These are phyloP conservation scores for Podargus strigoides DNA, from an alignment of 2,797 vertebrate genomes.

Conservation along the genomic window DNA sequence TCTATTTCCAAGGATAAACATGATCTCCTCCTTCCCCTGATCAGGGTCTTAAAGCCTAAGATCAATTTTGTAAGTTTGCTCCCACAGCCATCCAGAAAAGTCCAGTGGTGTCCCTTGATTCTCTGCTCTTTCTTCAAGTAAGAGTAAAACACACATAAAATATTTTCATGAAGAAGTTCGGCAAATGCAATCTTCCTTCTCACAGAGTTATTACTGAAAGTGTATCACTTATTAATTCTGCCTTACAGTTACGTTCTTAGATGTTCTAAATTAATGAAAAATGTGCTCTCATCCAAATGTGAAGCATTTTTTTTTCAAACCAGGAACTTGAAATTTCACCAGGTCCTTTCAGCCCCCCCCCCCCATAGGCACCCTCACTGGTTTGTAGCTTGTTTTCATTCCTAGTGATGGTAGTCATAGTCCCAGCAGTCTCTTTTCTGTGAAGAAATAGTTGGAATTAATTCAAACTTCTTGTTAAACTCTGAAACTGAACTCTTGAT, in stretches of 20 bases:
- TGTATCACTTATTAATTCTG: neutral
- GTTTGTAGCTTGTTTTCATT: neutral
- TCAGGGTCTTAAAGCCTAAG: neutral
- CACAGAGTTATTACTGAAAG: neutral
- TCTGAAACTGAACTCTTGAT: neutral
- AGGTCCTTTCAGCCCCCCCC: neutral
- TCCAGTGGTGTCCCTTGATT: neutral
- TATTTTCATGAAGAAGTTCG: neutral
- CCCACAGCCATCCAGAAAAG: neutral
- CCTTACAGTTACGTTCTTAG: neutral
- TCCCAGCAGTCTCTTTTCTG: neutral
- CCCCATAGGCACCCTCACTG: neutral
- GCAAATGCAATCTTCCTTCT: neutral
- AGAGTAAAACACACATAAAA: neutral
- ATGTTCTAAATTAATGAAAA: neutral
- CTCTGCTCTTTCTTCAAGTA: neutral
- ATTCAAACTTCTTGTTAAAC: neutral
- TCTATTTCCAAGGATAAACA: neutral
- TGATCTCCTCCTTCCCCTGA: neutral
- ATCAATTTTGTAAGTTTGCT: neutral
- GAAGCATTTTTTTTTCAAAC: neutral
- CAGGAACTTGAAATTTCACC: neutral
- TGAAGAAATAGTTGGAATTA: neutral
- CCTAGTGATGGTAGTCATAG: neutral
- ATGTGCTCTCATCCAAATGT: neutral